A percentile compares a stretch with the other conserved stretches of the same genome.
Conservation (phyloP, 2,113 vertebrate genomes). For the Erythrocercus mccallii region DNA sequence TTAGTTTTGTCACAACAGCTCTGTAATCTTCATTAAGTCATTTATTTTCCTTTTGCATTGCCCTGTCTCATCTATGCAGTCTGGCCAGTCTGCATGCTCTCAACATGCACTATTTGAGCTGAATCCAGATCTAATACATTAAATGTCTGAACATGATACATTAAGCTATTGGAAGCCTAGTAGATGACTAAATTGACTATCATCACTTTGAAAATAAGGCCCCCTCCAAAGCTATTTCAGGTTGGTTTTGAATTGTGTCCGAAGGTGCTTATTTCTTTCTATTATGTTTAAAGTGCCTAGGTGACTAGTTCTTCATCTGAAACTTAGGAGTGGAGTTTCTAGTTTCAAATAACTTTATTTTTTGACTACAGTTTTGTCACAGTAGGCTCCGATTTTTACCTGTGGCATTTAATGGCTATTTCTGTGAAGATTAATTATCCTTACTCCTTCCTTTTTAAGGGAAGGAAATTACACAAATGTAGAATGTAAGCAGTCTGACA, state of each 20-base stretch:
- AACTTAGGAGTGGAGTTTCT: background rate
- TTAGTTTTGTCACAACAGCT: background rate
- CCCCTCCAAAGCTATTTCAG: background rate
- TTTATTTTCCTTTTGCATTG: background rate
- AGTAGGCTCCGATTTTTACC: background rate
- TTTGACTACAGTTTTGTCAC: background rate
- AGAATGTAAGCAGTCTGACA: background rate
- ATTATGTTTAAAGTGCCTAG: background rate
- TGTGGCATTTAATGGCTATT: background rate
- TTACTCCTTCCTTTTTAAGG: background rate
- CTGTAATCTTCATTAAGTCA: background rate
- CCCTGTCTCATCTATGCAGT: background rate
- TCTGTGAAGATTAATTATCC: background rate
- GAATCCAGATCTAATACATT: background rate
- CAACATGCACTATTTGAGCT: background rate
- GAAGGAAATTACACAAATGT: rapidly evolving
- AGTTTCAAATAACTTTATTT: background rate
- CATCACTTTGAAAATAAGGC: background rate
- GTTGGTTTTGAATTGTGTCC: background rate
- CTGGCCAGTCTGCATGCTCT: background rate
- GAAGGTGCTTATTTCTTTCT: background rate
- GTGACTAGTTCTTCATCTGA: background rate
- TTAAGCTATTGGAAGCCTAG: background rate
- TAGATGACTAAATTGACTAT: background rate
- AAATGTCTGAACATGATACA: background rate